A percentile compares a stretch with the other conserved stretches of the same genome.
Conservation (phyloP, 2,113 vertebrate genomes). For the Phrynosoma blainvillii region DNA sequence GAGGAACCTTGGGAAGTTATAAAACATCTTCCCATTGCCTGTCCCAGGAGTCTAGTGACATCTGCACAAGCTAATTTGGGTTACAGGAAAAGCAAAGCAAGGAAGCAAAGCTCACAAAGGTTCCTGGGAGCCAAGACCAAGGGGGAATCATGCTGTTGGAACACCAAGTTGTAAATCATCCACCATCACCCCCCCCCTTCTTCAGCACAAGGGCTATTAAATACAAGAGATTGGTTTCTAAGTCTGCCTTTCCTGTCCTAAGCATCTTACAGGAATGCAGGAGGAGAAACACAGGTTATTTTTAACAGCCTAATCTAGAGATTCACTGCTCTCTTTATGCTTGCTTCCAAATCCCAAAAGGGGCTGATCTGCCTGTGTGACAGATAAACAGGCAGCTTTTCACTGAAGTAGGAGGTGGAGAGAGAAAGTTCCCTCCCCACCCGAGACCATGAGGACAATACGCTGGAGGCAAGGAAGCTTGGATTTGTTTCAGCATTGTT, state of each 20-base stretch:
- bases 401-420: too few species aligned
- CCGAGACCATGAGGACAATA: neutral
- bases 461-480: neutral
- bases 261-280: constrained; percentile 51
- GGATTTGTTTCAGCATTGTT: neutral
- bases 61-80: neutral
- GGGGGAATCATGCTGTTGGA: neutral
- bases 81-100: neutral
- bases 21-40: neutral
- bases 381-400: constrained; percentile 10
- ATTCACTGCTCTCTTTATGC: neutral
- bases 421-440: neutral
- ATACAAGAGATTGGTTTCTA: constrained; percentile 46
- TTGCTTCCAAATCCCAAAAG: fast-evolving
- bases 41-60: neutral
- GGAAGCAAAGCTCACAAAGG: neutral
- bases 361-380: constrained; percentile 18
- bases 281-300: constrained; percentile 52
- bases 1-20: neutral
- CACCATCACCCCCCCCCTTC: neutral
- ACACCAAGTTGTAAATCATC: constrained; percentile 5
- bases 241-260: constrained; percentile 57
- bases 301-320: constrained; percentile 60
- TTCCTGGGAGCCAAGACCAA: constrained; percentile 4
- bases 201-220: neutral